Conservation (phyloP, 2,113 vertebrate genomes). For the Oostethus manadensis region DNA sequence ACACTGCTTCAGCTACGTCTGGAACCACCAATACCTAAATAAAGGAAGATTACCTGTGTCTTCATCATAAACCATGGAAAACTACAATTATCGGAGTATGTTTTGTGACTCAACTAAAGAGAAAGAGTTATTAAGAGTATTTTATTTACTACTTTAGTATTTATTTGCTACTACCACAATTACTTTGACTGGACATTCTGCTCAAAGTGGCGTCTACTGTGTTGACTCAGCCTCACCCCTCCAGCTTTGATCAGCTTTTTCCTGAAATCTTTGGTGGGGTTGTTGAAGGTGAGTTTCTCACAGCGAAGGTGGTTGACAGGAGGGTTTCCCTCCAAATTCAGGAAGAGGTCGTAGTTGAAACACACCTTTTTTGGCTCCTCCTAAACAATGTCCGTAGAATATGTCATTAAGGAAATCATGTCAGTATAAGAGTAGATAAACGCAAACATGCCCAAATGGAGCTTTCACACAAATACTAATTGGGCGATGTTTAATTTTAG, state of each 20-base stretch:
- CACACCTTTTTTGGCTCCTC: constrained; percentile 96
- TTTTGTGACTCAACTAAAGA: neutral
- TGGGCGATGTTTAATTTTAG: neutral
- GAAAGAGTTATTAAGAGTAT: neutral
- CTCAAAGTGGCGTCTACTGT: neutral
- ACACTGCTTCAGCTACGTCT: constrained; percentile 89
- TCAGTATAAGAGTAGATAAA: constrained; percentile 2
- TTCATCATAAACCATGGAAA: neutral
- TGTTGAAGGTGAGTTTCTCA: constrained; percentile 99
- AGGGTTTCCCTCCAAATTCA: constrained; percentile 96
- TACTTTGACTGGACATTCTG: neutral
- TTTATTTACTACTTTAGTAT: neutral
- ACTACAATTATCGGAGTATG: neutral
- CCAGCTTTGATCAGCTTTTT: constrained; percentile 93
- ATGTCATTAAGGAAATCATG: neutral
- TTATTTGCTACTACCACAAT: neutral
- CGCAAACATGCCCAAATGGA: neutral
- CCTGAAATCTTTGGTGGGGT: constrained; percentile 95
- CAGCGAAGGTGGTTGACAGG: constrained; percentile 98
- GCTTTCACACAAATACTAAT: neutral
- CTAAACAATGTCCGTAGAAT: constrained; percentile 54
- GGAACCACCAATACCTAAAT: constrained; percentile 93
- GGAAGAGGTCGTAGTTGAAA: constrained; percentile 96
- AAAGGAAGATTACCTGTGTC: neutral
- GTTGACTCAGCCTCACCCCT: constrained; percentile 78